Base-by-base conservation (phyloP, 2,888 invertebrate genomes). In the Polydrusus tereticollis region DNA sequence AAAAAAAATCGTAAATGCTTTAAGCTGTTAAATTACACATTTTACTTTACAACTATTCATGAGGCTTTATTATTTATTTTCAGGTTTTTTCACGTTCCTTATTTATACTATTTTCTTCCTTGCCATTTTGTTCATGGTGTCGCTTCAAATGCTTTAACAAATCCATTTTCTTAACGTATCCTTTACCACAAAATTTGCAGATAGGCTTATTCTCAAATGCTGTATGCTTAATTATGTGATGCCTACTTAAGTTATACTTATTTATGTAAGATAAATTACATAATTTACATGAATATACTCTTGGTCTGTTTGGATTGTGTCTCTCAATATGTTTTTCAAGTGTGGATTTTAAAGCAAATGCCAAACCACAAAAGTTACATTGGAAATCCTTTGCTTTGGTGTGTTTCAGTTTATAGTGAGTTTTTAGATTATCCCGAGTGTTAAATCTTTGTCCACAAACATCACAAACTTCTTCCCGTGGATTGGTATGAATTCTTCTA, bases 261-360 rank as follows among this genome's bases (percentile, higher is more conserved):
- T 64, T 64, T 21, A 38, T 64, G 29, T 52, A 64, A 14, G 50
- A 23, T 23, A 38, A 36, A 52, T 52, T 38, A 23, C 64, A 64
- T 10, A 52, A 36, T 52, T 50, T 16, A 38, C 55, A 65, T 5
- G 64, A 38, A 43, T 23, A 65, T 57, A 38, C 43, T 26, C 38
- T 55, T 14, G 41, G n/a, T 14, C 65, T 5, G 57, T 55, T 65
- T 0, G 57, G 55, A 57, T 52, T 65, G 29, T 65, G 65, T 41
- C 65, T 52, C 38, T 57, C 41, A 23, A 65, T 23, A 65, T 65
- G 55, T 16, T 65, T 64, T 43, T 65, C 55, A 8, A 65, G 38
- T 7, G 55, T 65, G 6, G 55, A 65, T 29, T 55, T 65, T 7
- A 65, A 18, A 18, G 65, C 23, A 41, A 64, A 64, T 16, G 50